phyloP scores from a whole-genome alignment of 2,113 vertebrate genomes.

The Rana temporaria region DNA sequence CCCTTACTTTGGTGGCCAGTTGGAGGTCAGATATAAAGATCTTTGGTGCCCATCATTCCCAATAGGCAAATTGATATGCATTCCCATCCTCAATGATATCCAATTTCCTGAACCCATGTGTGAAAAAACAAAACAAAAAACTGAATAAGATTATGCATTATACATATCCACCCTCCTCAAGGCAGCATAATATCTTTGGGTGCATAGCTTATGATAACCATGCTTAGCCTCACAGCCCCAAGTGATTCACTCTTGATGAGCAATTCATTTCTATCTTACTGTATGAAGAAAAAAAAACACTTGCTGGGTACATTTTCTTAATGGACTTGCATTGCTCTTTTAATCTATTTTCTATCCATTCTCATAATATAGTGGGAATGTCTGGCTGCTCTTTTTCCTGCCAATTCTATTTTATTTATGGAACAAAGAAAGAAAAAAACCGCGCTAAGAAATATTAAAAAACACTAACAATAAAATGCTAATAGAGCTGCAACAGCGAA shows the following conservation, averaged over 20 bases:
- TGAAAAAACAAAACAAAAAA: no score
- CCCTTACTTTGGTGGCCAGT: no score
- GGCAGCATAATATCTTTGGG: neutral
- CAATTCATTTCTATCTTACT: neutral
- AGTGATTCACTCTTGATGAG: neutral
- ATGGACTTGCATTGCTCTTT: constrained; percentile 10
- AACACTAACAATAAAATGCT: no score
- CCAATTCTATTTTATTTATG: constrained; percentile 48
- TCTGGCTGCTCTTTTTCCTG: constrained; percentile 8
- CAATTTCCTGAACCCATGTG: no score
- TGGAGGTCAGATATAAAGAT: no score
- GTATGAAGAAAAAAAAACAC: neutral
- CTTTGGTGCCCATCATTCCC: no score
- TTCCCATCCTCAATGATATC: no score
- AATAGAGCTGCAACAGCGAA: no score
- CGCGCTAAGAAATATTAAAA: no score
- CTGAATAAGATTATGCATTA: no score
- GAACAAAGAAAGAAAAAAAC: no score
- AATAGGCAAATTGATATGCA: no score
- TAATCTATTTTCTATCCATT: constrained; percentile 32
- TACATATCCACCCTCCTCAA: neutral
- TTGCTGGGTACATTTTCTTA: constrained; percentile 12
- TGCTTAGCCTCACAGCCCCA: neutral
- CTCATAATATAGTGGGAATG: constrained; percentile 29
- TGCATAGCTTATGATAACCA: neutral